A percentile compares a stretch with the other conserved stretches of the same genome.
Evolutionary conservation across 2,113 vertebrate genomes (phyloP).

Genomic region (Herpetotheres cachinnans): DNA sequence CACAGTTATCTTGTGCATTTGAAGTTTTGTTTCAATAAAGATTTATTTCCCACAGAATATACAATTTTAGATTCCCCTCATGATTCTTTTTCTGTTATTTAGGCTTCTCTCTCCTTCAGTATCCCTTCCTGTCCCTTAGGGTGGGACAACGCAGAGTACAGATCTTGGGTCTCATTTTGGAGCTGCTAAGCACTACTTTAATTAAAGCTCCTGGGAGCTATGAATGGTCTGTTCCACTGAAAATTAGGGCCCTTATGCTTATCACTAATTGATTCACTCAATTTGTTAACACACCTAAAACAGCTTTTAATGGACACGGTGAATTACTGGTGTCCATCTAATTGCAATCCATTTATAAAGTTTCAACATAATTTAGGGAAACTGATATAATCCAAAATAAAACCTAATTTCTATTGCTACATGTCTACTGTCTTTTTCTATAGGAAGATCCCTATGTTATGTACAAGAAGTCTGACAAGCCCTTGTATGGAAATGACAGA

Average conservation of each 20-base stretch:
- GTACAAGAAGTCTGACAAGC: constrained; percentile 98
- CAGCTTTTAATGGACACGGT: not conserved
- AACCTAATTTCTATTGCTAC: not conserved
- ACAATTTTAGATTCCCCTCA: not conserved
- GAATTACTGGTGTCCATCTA: not conserved
- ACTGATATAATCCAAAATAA: not conserved
- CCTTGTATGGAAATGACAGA: constrained; percentile 94
- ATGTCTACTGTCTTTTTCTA: not conserved
- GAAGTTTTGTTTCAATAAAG: not conserved
- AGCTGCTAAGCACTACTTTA: not conserved
- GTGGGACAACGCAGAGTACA: not conserved
- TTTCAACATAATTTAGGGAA: not conserved
- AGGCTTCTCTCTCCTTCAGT: not conserved
- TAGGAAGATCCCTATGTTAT: constrained; percentile 98
- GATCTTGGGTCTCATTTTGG: not conserved
- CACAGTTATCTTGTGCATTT: not conserved
- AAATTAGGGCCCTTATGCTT: not conserved
- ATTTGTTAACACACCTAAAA: not conserved
- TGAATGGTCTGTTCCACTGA: not conserved
- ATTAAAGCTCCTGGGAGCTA: not conserved
- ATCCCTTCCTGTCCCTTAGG: not conserved
- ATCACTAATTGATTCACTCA: not conserved
- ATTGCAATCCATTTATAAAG: not conserved
- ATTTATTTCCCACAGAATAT: not conserved
- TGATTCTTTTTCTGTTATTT: not conserved